These are phyloP conservation scores for Rhinolophus ferrumequinum DNA, from an alignment of 2,113 vertebrate genomes.

Conservation along the genomic window DNA sequence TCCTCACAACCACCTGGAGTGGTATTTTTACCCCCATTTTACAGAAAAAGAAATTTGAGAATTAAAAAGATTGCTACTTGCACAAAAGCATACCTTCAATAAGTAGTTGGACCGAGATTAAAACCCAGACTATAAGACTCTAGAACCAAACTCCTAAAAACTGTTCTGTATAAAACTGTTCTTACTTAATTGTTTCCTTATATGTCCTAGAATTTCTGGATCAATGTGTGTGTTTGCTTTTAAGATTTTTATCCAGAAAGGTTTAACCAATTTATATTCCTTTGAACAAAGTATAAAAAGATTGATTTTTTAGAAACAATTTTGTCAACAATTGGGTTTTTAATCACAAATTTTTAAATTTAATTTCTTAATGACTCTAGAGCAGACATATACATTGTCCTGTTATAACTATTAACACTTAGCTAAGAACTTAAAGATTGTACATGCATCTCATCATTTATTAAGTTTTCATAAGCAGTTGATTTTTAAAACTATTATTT, in stretches of 20 bases:
- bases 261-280: not conserved
- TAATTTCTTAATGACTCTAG: not conserved
- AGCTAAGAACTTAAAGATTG: not conserved
- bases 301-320: not conserved
- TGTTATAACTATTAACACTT: not conserved
- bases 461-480: not conserved
- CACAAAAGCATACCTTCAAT: not conserved
- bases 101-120: not conserved
- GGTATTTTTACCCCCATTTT: not conserved
- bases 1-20: not conserved
- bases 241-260: not conserved
- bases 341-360: not conserved
- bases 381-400: not conserved
- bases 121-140: not conserved
- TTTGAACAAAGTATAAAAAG: not conserved
- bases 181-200: not conserved
- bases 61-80: not conserved
- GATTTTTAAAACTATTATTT: not conserved
- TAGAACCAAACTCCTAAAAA: not conserved
- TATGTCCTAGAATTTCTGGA: not conserved
- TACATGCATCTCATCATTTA: not conserved
- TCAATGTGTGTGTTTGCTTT: not conserved
- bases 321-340: not conserved
- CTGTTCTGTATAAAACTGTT: not conserved
- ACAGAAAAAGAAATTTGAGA: not conserved